Base-by-base conservation (phyloP, 2,797 vertebrate genomes). In the Lindbergichthys nudifrons region DNA sequence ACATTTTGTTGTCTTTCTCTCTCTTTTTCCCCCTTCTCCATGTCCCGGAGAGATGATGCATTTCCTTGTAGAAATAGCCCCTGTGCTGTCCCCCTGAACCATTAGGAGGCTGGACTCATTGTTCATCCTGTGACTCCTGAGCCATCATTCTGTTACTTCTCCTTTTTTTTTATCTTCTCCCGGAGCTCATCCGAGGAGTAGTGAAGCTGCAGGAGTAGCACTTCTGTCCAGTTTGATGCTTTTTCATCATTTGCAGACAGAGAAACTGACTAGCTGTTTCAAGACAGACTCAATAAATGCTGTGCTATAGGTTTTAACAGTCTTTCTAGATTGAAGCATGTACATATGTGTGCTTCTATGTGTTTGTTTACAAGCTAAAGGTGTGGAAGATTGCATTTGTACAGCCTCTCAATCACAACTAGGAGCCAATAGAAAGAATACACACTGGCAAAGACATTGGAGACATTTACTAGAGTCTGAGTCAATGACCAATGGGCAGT, bases 391-490 rank as follows among this genome's bases (percentile, higher is more conserved):
- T 92, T 91, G 80, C 80, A 92, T 92, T 26, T 26, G 1, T 90
- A 88, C 73, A 87, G 83, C 73, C 87, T 89, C 81, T 92, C 86
- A 87, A 80, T 93, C 89, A 90, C 81, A 88, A 80, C 32, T 1
- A 7, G 82, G 70, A 83, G 74, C 79, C 75, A 77, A 73, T 75
- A 70, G 53, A 74, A 82, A 80, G 62, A 21, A 63, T 78, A 78
- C 73, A 77, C 82, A 52, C 42, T 77, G 66, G 41, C 53, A 64
- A 78, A 63, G 60, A 63, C 72, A 77, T 66, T 51, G 65, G 66
- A 47, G 64, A 42, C 61, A 32, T 65, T 75, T 69, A 56, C 16
- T 30, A 18, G 42, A 67, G 48, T 50, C 76, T 47, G 13, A 63
- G 26, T 41, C 14, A 45, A 10, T 53, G 26, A 45, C 47, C 8